Evolutionary conservation across 1,140 invertebrate genomes (phyloP).

Genomic region (Drosophila carrolli): DNA sequence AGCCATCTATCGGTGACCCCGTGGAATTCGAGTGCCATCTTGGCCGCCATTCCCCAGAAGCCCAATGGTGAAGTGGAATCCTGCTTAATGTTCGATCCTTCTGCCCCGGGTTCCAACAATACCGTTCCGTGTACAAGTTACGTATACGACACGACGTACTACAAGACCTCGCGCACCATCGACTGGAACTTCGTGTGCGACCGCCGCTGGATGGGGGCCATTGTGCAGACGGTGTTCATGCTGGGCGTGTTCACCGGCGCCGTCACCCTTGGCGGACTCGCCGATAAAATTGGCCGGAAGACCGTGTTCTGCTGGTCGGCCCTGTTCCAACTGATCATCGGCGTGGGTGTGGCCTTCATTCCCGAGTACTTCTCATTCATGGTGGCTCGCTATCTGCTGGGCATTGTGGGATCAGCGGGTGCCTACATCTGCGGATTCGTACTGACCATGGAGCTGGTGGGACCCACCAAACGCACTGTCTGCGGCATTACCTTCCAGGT

Average conservation of each 20-base stretch:
- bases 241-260: constrained; percentile 95
- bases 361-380: constrained; percentile 91
- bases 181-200: constrained; percentile 95
- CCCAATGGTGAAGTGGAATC: constrained; percentile 85
- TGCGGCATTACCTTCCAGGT: constrained; percentile 92
- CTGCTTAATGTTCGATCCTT: constrained; percentile 86
- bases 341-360: constrained; percentile 90
- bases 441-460: constrained; percentile 94
- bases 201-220: constrained; percentile 91
- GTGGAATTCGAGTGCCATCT: constrained; percentile 86
- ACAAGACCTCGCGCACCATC: constrained; percentile 89
- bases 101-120: constrained; percentile 82
- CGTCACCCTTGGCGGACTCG: constrained; percentile 92
- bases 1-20: constrained; percentile 84
- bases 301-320: constrained; percentile 91
- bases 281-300: constrained; percentile 94
- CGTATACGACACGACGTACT: constrained; percentile 90
- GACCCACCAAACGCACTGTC: constrained; percentile 91
- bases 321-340: constrained; percentile 89
- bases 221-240: constrained; percentile 94
- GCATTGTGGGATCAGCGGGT: constrained; percentile 93
- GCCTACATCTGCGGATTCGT: constrained; percentile 94
- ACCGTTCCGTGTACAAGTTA: constrained; percentile 87
- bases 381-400: constrained; percentile 89
- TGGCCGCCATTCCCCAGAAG: constrained; percentile 86